Conservation (phyloP, 2,797 vertebrate species). For the Acanthornis magna region DNA sequence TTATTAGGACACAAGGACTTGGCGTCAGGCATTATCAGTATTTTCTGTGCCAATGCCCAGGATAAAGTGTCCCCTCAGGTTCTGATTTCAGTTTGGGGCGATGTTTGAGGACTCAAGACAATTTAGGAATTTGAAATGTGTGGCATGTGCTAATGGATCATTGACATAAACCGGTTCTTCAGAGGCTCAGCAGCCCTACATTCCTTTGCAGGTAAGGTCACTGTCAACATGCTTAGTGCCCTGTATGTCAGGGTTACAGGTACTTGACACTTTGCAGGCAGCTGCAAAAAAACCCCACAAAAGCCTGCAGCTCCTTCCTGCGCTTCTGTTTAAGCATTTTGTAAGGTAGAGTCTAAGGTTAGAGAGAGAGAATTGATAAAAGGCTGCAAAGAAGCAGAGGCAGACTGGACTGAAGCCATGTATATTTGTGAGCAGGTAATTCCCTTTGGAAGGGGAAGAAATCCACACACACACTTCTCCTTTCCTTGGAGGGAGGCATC, state of each 20-base stretch:
- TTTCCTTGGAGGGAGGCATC: background rate
- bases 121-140: slow-evolving; percentile 24
- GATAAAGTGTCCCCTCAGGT: slow-evolving; percentile 13
- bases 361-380: background rate
- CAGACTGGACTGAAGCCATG: background rate
- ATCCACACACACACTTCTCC: background rate
- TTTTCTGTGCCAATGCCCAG: background rate
- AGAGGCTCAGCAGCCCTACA: background rate
- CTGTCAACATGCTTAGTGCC: slow-evolving; percentile 9
- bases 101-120: background rate
- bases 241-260: background rate
- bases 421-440: background rate
- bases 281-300: background rate
- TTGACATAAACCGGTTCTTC: slow-evolving; percentile 36
- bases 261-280: background rate
- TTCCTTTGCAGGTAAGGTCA: slow-evolving; percentile 53
- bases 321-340: background rate
- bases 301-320: background rate
- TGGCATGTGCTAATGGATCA: slow-evolving; percentile 33
- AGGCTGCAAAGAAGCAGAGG: background rate
- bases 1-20: slow-evolving; percentile 6
- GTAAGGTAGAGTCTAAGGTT: background rate
- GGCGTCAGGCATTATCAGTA: slow-evolving; percentile 23
- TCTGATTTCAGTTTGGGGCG: background rate
- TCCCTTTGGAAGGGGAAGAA: background rate